Conservation (phyloP, 2,888 invertebrate genomes). For the Mesorhabditis sp. region DNA sequence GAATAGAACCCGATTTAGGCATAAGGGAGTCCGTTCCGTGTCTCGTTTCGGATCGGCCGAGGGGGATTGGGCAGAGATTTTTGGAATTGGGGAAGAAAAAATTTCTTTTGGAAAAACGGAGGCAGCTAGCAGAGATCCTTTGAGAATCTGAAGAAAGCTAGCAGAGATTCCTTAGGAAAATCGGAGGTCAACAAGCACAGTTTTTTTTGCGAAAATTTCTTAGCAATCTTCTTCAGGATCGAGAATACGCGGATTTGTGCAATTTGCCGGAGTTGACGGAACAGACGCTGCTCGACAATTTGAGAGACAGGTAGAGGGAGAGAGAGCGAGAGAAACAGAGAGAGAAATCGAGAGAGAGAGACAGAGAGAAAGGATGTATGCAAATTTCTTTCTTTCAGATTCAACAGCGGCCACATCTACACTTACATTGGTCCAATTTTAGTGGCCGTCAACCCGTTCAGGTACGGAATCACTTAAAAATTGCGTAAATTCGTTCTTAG, state of each 20-base stretch:
- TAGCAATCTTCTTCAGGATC: constrained; percentile 67
- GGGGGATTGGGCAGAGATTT: no score
- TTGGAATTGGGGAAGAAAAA: no score
- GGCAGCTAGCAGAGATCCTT: neutral
- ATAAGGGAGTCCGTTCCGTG: constrained; percentile 29
- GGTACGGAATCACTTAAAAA: constrained; percentile 11
- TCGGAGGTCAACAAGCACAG: neutral
- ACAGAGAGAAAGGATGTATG: constrained; percentile 65
- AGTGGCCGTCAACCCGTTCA: constrained; percentile 82
- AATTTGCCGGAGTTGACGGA: constrained; percentile 91
- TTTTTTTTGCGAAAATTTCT: neutral
- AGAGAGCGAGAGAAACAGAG: no score
- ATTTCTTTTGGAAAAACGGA: no score
- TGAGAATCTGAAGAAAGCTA: no score
- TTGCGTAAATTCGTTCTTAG: constrained; percentile 45
- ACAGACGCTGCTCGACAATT: constrained; percentile 83
- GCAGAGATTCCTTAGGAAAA: neutral
- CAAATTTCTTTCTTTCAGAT: constrained; percentile 59
- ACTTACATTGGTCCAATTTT: constrained; percentile 84
- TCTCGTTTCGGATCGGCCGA: constrained; percentile 70
- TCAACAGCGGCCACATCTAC: constrained; percentile 87
- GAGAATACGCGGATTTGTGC: constrained; percentile 91
- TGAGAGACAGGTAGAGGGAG: constrained; percentile 63
- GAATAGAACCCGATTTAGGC: constrained; percentile 14
- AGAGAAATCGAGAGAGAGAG: constrained; percentile 57